Base-by-base conservation (phyloP, 1,140 invertebrate species). In the Drosophila yakuba region DNA sequence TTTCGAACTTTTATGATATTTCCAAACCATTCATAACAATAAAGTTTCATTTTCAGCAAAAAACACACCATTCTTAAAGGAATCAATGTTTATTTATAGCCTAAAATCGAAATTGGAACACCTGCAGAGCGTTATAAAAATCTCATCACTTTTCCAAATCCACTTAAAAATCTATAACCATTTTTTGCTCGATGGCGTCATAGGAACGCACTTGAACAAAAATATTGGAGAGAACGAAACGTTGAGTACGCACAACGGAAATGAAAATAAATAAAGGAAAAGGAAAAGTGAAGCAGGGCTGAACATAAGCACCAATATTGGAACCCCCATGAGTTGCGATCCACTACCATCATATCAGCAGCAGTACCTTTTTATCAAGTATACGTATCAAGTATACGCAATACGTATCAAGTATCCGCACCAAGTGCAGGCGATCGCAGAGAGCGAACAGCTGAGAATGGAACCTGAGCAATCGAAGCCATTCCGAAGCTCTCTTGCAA, bases 81-180 rank as follows among this genome's bases (percentile, higher is more conserved):
- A 69, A 39, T 36, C 39, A 56, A 47, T 62, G 50, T 62, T 47
- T 74, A 74, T 55, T 62, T 56, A 50, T 74, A 73, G 32, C 8
- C 11, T 25, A 38, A 51, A 47, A 73, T 64, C 15, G 36, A 67
- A 54, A 57, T 45, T 20, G 23, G 23, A 77, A 69, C 79, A 83
- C 67, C 74, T 82, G 79, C 79, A 59, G 58, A 12, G 43, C 52
- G 62, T 44, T 68, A 78, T 78, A 83, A 82, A 82, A 61, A 55
- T 69, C 51, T 84, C 62, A 68, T 67, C 78, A 80, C 81, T 67
- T 74, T 51, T 39, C 45, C 38, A n/a, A 50, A 75, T 14, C 59
- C 72, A 68, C 61, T 73, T 73, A 68, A 61, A 73, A 80, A 74
- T 62, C 62, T 62, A 57, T 35, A 63, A 74, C 51, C 51, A 54